Evolutionary conservation across 1,140 invertebrate species (phyloP).

Genomic region (Panagrolaimus sp.): DNA sequence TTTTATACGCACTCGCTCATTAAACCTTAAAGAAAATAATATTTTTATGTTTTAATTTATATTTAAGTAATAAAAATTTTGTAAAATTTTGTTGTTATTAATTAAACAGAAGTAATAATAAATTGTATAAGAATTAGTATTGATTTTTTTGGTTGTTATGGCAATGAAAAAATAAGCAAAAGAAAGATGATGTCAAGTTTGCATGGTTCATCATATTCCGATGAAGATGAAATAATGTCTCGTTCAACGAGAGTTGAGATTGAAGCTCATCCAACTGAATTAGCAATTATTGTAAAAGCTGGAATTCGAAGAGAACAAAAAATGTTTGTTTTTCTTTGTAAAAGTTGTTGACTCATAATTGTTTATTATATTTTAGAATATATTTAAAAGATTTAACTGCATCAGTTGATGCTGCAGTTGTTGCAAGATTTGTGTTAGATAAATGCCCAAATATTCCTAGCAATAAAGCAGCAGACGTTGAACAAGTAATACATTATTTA

Average conservation of each 20-base stretch:
- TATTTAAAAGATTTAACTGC: constrained; percentile 74
- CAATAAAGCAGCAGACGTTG: constrained; percentile 75
- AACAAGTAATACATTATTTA: constrained; percentile 83
- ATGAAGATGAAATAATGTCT: background rate
- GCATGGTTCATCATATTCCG: background rate
- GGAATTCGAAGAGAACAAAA: constrained; percentile 60
- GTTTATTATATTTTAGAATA: constrained; percentile 63
- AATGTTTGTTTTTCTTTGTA: constrained; percentile 28
- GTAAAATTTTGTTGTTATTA: too few species aligned
- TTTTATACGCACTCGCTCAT: too few species aligned
- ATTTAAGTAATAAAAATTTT: too few species aligned
- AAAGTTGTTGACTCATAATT: too few species aligned
- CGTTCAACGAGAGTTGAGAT: constrained; percentile 61
- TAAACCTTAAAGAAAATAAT: too few species aligned
- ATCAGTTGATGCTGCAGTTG: constrained; percentile 71
- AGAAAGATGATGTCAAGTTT: background rate
- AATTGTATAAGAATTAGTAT: too few species aligned
- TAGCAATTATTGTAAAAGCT: constrained; percentile 82
- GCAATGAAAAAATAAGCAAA: too few species aligned
- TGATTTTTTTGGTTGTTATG: too few species aligned
- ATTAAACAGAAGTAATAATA: too few species aligned
- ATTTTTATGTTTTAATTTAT: too few species aligned
- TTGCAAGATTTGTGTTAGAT: constrained; percentile 79
- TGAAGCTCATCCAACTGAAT: constrained; percentile 82
- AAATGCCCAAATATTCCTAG: constrained; percentile 82